phyloP scores from a whole-genome alignment of 2,888 invertebrate genomes.

The Pterobdella sp. region DNA sequence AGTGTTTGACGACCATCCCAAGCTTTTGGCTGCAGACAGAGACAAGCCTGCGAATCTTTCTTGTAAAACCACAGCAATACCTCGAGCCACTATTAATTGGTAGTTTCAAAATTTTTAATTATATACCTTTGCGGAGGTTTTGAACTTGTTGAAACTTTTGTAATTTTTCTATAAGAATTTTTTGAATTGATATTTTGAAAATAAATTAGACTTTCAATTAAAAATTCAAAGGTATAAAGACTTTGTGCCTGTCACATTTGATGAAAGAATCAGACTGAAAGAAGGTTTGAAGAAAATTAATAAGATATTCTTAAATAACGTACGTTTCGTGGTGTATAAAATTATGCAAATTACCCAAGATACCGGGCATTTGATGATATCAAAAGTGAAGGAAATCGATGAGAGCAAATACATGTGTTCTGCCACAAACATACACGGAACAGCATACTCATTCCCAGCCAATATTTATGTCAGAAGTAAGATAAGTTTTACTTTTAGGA shows the following conservation, averaged over 20 bases:
- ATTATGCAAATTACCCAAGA: background rate
- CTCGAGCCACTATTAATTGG: background rate
- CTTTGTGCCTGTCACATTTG: background rate
- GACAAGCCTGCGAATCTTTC: conserved; percentile 7
- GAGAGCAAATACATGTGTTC: conserved; percentile 93
- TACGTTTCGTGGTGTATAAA: background rate
- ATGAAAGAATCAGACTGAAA: background rate
- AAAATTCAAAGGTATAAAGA: too few species aligned
- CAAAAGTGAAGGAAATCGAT: conserved; percentile 79
- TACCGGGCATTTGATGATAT: conserved; percentile 76
- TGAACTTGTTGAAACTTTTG: too few species aligned
- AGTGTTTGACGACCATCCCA: conserved; percentile 9
- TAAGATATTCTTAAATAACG: too few species aligned
- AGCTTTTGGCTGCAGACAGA: conserved; percentile 3
- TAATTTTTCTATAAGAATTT: too few species aligned
- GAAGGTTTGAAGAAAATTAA: too few species aligned
- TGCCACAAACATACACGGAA: conserved; percentile 83
- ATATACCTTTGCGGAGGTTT: too few species aligned
- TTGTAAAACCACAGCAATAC: background rate
- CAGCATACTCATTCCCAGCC: conserved; percentile 77
- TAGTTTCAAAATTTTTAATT: too few species aligned
- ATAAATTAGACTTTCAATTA: too few species aligned
- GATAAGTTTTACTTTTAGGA: too few species aligned
- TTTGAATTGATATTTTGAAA: too few species aligned
- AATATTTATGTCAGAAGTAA: conserved; percentile 86